These are phyloP conservation scores for Chrysomallon squamiferum DNA, from an alignment of 1,140 invertebrate species.

Conservation along the genomic window DNA sequence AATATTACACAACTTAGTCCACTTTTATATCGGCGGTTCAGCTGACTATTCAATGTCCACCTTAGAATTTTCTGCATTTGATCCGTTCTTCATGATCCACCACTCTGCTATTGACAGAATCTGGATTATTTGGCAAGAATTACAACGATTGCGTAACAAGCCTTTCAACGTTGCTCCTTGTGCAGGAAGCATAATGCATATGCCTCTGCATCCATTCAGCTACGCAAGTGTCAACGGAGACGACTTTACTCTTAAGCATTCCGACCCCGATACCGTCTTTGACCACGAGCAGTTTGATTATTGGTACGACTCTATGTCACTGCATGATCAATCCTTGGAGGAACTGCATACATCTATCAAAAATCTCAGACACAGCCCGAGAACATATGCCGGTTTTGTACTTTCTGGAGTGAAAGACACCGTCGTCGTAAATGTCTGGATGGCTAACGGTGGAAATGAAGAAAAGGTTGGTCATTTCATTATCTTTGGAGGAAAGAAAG, in stretches of 20 bases:
- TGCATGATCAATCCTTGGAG: constrained; percentile 13
- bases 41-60: constrained; percentile 10
- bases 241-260: constrained; percentile 14
- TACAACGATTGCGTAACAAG: constrained; percentile 21
- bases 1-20: constrained; percentile 20
- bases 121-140: constrained; percentile 21
- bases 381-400: constrained; percentile 18
- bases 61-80: constrained; percentile 19
- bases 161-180: constrained; percentile 26
- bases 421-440: constrained; percentile 5
- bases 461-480: constrained; percentile 13
- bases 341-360: constrained; percentile 13
- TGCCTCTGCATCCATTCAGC: constrained; percentile 20
- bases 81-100: constrained; percentile 16
- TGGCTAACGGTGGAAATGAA: background rate
- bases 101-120: constrained; percentile 16
- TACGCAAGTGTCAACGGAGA: constrained; percentile 14
- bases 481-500: constrained; percentile 20
- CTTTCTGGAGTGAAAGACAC: constrained; percentile 10
- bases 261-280: constrained; percentile 8
- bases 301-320: constrained; percentile 15
- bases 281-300: constrained; percentile 19
- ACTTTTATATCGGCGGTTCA: constrained; percentile 18
- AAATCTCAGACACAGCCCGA: background rate
- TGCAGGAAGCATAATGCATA: constrained; percentile 9